Base-by-base conservation (phyloP, 2,888 invertebrate genomes). In the Dryococelus australis region DNA sequence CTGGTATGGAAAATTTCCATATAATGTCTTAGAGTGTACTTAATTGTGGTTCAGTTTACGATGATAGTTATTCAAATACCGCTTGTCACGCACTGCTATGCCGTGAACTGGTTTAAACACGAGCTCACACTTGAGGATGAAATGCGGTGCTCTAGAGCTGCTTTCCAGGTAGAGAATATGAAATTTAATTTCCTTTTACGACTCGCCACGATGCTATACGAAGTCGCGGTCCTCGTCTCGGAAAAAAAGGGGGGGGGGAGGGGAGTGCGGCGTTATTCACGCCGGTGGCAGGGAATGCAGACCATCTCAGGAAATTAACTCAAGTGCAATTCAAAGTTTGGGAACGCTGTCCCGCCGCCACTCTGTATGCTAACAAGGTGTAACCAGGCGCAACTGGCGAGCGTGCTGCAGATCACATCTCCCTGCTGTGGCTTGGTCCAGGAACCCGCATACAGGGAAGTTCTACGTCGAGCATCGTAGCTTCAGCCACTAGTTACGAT, bases 341-440 rank as follows among this genome's bases (percentile, higher is more conserved):
- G n/a, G 65, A 65, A 20, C n/a, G n/a, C 24, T 65, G 65, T 65
- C 24, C 65, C 6, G 20, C 65, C 65, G 24, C 65, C n/a, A 65
- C 65, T 65, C 65, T 65, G 65, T 65, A 65, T 65, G 65, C 65
- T 16, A 65, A 65, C n/a, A 65, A 65, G 65, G 65, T 65, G 65
- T n/a, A 65, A 24, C n/a, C 24, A 65, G 16, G n/a, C n/a, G 65
- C 65, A 65, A 24, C 65, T 65, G 16, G 65, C 6, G n/a, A 0
- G 65, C 2, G 4, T 24, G 65, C 65, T 20, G 20, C 20, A 65
- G 65, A 65, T 65, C 65, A 65, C 8, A 65, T n/a, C 65, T 47
- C 10, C 47, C 12, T 47, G 35, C 35, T 35, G 35, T 16, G 47
- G 0, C 16, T 47, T 47, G 8, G 65, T 65, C 13, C 8, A 24